phyloP scores from a whole-genome alignment of 2,888 invertebrate genomes.

The Acheta domesticus region DNA sequence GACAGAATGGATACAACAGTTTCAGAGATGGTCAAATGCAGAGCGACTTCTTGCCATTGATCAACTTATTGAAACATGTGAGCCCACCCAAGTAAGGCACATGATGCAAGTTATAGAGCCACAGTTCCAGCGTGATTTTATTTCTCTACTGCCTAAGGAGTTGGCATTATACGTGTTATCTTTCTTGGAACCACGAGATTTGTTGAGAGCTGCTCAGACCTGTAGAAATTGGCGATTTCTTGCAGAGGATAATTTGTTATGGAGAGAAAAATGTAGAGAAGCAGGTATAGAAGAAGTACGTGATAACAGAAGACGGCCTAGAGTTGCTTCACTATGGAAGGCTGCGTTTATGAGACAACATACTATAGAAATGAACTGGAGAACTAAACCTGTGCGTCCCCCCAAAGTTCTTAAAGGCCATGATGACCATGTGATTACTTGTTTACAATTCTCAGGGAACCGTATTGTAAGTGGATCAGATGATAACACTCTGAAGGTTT shows the following conservation, averaged over 20 bases:
- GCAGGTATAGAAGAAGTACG: constrained; percentile 67
- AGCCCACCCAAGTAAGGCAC: constrained; percentile 89
- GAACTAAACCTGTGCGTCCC: constrained; percentile 71
- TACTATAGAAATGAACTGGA: constrained; percentile 95
- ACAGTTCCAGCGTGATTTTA: constrained; percentile 96
- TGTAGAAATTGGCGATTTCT: constrained; percentile 94
- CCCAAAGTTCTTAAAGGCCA: constrained; percentile 92
- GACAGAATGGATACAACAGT: constrained; percentile 69
- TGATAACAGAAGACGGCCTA: constrained; percentile 46
- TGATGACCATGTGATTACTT: constrained; percentile 99
- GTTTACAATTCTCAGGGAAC: constrained; percentile 94
- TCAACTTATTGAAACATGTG: constrained; percentile 82
- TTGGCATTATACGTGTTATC: constrained; percentile 89
- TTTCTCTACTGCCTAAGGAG: constrained; percentile 84
- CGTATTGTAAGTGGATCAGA: constrained; percentile 97
- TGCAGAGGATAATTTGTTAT: constrained; percentile 94
- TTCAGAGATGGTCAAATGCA: constrained; percentile 81
- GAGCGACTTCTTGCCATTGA: constrained; percentile 87
- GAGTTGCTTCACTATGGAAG: constrained; percentile 57
- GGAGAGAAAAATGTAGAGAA: constrained; percentile 93
- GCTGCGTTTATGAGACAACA: constrained; percentile 91
- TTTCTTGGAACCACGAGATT: constrained; percentile 85
- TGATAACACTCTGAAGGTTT: constrained; percentile 97
- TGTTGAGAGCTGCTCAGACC: constrained; percentile 89
- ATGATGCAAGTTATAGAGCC: constrained; percentile 99